These are phyloP conservation scores for Cancer borealis DNA, from an alignment of 2,888 invertebrate species.

Conservation along the genomic window DNA sequence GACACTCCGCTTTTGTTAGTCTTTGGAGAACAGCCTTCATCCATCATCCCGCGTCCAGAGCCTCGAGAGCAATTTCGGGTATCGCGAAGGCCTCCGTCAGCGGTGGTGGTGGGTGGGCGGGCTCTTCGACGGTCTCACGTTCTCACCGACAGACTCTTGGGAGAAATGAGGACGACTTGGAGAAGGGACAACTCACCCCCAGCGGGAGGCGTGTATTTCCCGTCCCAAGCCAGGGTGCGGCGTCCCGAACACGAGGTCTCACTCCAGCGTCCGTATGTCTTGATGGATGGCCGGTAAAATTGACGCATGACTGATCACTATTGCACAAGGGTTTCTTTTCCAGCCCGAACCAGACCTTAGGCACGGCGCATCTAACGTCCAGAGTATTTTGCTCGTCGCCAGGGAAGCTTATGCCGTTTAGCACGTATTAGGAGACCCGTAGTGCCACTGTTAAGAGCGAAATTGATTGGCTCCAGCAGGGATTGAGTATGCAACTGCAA, in stretches of 20 bases:
- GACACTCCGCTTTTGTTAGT: conserved; percentile 67
- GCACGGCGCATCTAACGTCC: not conserved
- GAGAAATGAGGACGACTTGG: not conserved
- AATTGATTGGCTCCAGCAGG: conserved; percentile 72
- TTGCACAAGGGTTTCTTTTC: conserved; percentile 50
- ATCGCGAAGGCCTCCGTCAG: conserved; percentile 1
- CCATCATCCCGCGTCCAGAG: conserved; percentile 56
- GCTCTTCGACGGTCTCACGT: not conserved
- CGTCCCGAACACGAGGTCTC: conserved; percentile 47
- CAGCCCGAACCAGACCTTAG: conserved; percentile 46
- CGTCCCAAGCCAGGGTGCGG: conserved; percentile 24
- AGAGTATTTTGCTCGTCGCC: conserved; percentile 7
- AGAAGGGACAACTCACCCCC: not conserved
- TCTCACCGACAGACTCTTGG: not conserved
- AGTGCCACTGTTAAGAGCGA: conserved; percentile 68
- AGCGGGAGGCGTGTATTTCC: conserved; percentile 12
- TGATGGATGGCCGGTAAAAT: conserved; percentile 70
- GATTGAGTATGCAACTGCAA: conserved; percentile 73
- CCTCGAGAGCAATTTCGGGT: conserved; percentile 46
- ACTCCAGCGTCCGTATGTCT: conserved; percentile 62
- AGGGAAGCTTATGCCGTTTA: conserved; percentile 65
- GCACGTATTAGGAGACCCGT: conserved; percentile 62
- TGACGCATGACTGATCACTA: conserved; percentile 71
- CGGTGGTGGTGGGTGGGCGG: not conserved
- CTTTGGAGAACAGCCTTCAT: conserved; percentile 59